Conservation (phyloP, 2,888 invertebrate species). For the Hypercompe scribonia region DNA sequence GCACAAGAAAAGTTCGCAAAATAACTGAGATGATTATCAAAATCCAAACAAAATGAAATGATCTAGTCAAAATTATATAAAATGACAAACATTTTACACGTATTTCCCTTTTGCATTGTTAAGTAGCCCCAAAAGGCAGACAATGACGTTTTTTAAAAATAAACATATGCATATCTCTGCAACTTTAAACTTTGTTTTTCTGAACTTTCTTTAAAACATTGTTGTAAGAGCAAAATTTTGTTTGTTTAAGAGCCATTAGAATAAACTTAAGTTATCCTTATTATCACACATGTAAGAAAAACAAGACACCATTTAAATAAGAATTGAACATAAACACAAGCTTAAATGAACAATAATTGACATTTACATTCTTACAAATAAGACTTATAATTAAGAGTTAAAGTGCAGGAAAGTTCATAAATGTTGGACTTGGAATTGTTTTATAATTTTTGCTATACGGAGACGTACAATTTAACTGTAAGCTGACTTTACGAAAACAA, state of each 20-base stretch:
- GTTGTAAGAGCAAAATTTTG: neutral
- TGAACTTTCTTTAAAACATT: constrained; percentile 16
- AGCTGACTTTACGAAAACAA: constrained; percentile 16
- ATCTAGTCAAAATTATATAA: too few relatives aligned
- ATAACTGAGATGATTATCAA: neutral
- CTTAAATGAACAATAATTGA: neutral
- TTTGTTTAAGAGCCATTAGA: neutral
- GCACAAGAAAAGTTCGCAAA: neutral
- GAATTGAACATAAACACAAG: neutral
- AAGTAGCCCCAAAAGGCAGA: constrained; percentile 29
- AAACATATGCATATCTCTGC: neutral
- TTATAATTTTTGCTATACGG: neutral
- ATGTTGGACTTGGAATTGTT: neutral
- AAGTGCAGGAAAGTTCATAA: neutral
- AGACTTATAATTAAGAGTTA: too few relatives aligned
- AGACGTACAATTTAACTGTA: neutral
- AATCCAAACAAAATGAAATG: too few relatives aligned
- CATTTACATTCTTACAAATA: neutral
- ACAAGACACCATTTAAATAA: neutral
- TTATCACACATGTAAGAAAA: neutral
- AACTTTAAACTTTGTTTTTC: constrained; percentile 13
- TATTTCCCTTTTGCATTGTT: constrained; percentile 14
- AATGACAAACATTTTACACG: neutral
- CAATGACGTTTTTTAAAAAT: constrained; percentile 26
- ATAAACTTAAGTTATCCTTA: neutral